Conservation (phyloP, 1,140 invertebrate genomes). For the Mactra quadrangularis region DNA sequence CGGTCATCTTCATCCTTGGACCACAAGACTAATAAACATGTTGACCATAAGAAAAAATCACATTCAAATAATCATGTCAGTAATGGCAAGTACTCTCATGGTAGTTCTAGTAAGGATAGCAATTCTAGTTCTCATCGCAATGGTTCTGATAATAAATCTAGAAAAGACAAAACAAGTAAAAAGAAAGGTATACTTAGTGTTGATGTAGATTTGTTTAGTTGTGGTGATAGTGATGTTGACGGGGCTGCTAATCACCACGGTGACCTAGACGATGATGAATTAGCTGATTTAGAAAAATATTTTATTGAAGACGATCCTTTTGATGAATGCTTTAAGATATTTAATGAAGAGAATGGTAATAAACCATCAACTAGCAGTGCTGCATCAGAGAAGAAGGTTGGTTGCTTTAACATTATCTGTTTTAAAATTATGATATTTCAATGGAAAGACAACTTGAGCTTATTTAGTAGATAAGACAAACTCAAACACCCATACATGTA, state of each 20-base stretch:
- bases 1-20: constrained; percentile 1
- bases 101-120: constrained; percentile 6
- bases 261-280: constrained; percentile 75
- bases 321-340: constrained; percentile 90
- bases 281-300: constrained; percentile 82
- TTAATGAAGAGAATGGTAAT: constrained; percentile 85
- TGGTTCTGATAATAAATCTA: constrained; percentile 9
- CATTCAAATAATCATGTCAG: neutral
- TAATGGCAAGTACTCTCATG: constrained; percentile 24
- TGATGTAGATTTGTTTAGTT: constrained; percentile 75
- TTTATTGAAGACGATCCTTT: constrained; percentile 87
- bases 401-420: constrained; percentile 1
- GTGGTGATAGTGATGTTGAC: constrained; percentile 53
- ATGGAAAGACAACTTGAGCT: too few relatives aligned
- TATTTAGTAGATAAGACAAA: too few relatives aligned
- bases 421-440: neutral
- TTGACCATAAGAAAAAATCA: constrained; percentile 12
- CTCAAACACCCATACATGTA: too few relatives aligned
- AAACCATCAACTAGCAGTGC: constrained; percentile 12
- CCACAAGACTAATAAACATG: neutral
- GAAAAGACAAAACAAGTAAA: constrained; percentile 50
- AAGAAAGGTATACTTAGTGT: constrained; percentile 66
- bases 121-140: neutral
- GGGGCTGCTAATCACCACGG: constrained; percentile 15
- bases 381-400: constrained; percentile 64